Evolutionary conservation across 2,888 invertebrate genomes (phyloP).

Genomic region (Alloscopus bannaensis): DNA sequence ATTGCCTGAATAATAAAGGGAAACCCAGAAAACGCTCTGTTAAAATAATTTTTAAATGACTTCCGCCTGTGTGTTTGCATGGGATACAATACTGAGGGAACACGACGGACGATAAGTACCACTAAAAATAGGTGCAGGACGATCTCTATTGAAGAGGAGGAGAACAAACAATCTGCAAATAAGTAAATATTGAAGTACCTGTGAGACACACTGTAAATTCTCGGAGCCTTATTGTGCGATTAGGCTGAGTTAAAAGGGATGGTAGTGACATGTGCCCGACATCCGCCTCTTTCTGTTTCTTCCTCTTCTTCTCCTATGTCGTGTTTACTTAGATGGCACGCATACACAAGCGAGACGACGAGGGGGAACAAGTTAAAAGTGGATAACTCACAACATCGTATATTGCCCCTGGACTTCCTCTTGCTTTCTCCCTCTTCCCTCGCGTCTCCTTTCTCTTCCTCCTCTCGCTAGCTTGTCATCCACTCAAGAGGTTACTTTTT

Average conservation of each 20-base stretch:
- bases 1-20: no score
- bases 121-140: no score
- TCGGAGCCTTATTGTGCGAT: conserved; percentile 16
- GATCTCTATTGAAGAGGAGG: no score
- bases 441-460: background rate
- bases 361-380: conserved; percentile 37
- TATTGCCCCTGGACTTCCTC: conserved; percentile 31
- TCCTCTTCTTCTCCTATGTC: conserved; percentile 30
- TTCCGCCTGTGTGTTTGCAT: no score
- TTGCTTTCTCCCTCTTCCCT: conserved; percentile 24
- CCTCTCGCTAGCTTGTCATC: conserved; percentile 23
- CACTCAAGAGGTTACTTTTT: conserved; percentile 24
- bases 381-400: conserved; percentile 28
- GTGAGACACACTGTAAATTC: no score
- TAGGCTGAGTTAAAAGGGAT: conserved; percentile 34
- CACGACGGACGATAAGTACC: no score
- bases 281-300: conserved; percentile 54
- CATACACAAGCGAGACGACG: no score
- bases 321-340: conserved; percentile 46
- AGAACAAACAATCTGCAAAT: conserved; percentile 11
- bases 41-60: no score
- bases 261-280: conserved; percentile 50
- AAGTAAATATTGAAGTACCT: conserved; percentile 13
- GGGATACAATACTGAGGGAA: no score
- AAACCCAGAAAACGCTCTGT: no score